Evolutionary conservation across 2,888 invertebrate species (phyloP).

Genomic region (Pseudococcus longispinus): DNA sequence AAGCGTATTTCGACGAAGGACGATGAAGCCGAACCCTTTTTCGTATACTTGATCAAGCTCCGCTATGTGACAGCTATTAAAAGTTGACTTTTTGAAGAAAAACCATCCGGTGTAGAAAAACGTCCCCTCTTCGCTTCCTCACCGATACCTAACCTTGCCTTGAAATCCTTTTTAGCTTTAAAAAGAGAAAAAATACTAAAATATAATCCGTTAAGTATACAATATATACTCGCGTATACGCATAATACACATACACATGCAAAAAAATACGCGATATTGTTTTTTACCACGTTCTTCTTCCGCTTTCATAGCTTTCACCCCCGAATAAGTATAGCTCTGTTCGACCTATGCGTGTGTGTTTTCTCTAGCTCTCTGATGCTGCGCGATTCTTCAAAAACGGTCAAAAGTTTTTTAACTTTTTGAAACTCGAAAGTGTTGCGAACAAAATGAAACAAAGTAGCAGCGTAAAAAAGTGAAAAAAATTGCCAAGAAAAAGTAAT

Average conservation of each 20-base stretch:
- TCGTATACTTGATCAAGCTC: constrained; percentile 27
- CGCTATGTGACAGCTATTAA: constrained; percentile 13
- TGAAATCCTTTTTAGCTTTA: neutral
- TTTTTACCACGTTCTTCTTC: neutral
- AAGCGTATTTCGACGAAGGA: neutral
- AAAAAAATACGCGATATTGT: constrained; percentile 8
- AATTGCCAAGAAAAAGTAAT: constrained; percentile 41
- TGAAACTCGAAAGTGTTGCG: constrained; percentile 38
- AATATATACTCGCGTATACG: neutral
- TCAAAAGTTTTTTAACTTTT: constrained; percentile 33
- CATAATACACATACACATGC: neutral
- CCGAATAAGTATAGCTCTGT: neutral
- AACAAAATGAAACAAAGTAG: constrained; percentile 38
- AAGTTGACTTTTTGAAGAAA: neutral
- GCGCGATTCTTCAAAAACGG: constrained; percentile 38
- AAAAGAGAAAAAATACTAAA: neutral
- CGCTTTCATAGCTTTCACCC: neutral
- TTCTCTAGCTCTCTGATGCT: neutral
- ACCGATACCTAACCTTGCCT: neutral
- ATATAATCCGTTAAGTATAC: constrained; percentile 30
- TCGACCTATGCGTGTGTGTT: neutral
- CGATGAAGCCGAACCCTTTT: constrained; percentile 21
- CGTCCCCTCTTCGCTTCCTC: neutral
- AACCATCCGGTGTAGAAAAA: neutral
- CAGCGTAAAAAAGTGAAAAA: constrained; percentile 38